A percentile compares a stretch with the other conserved stretches of the same genome.
phyloP scores from a whole-genome alignment of 2,888 invertebrate species.

The Drosophila lacicola region DNA sequence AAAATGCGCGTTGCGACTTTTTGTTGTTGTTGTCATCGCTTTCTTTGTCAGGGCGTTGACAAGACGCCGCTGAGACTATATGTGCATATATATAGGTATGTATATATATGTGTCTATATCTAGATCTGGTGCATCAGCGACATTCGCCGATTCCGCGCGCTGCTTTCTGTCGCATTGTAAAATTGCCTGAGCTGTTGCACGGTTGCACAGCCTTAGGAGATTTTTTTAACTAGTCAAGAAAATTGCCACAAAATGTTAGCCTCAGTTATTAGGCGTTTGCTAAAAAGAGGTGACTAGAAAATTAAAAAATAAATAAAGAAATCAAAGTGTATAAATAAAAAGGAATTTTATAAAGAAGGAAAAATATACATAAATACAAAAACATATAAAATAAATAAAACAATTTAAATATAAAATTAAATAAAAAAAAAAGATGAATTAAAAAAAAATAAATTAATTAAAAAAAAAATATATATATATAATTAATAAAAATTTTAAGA shows the following conservation, averaged over 20 bases:
- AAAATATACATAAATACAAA: too few species aligned
- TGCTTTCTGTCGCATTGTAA: conserved; percentile 53
- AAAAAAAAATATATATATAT: too few species aligned
- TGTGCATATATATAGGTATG: conserved; percentile 13
- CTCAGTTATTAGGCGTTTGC: conserved; percentile 48
- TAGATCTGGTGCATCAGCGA: conserved; percentile 17
- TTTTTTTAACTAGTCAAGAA: conserved; percentile 7
- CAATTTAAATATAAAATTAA: too few species aligned
- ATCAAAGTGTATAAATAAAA: too few species aligned
- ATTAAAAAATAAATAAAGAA: too few species aligned
- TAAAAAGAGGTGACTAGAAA: conserved; percentile 44
- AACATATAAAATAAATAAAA: too few species aligned
- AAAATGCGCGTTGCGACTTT: conserved; percentile 48
- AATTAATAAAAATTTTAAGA: too few species aligned
- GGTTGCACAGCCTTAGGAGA: conserved; percentile 43
- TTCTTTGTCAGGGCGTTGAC: conserved; percentile 70
- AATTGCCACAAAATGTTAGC: conserved; percentile 45
- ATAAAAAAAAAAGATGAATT: too few species aligned
- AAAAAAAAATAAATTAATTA: too few species aligned
- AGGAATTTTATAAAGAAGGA: too few species aligned
- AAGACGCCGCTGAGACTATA: conserved; percentile 36
- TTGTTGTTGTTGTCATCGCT: conserved; percentile 13
- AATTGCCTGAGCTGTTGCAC: conserved; percentile 59
- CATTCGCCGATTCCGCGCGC: conserved; percentile 36
- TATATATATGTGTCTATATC: not conserved